Evolutionary conservation across 2,888 invertebrate species (phyloP).

Genomic region (Cataglyphis livida): DNA sequence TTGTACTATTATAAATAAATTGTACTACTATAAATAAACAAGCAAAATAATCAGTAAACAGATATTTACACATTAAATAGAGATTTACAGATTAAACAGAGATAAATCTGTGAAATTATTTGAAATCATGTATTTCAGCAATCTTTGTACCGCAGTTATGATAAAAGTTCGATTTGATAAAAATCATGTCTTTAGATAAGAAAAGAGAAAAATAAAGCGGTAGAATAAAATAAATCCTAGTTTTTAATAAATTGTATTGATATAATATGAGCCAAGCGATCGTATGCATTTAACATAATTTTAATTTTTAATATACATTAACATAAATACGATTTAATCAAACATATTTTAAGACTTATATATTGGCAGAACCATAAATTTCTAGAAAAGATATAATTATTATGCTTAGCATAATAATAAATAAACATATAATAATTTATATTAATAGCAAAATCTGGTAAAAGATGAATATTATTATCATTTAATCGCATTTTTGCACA

Average conservation of each 20-base stretch:
- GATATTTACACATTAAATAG: background rate
- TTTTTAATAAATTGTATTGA: conserved; percentile 2
- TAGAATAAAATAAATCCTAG: background rate
- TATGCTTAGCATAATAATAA: background rate
- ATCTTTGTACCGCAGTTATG: background rate
- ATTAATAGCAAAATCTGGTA: background rate
- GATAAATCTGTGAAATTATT: background rate
- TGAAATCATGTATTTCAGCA: background rate
- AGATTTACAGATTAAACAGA: background rate
- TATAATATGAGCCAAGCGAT: background rate
- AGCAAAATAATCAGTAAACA: background rate
- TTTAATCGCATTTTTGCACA: background rate
- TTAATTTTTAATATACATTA: background rate
- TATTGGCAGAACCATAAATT: background rate
- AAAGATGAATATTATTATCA: background rate
- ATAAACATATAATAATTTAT: background rate
- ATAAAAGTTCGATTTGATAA: too few species aligned
- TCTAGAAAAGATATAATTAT: background rate
- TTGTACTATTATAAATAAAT: background rate
- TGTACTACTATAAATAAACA: too few species aligned
- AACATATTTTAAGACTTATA: background rate
- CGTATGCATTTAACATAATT: background rate
- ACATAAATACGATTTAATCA: background rate
- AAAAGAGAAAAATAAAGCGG: background rate
- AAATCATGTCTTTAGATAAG: too few species aligned